phyloP scores from a whole-genome alignment of 1,140 invertebrate genomes.

The Trichonephila clavipes region DNA sequence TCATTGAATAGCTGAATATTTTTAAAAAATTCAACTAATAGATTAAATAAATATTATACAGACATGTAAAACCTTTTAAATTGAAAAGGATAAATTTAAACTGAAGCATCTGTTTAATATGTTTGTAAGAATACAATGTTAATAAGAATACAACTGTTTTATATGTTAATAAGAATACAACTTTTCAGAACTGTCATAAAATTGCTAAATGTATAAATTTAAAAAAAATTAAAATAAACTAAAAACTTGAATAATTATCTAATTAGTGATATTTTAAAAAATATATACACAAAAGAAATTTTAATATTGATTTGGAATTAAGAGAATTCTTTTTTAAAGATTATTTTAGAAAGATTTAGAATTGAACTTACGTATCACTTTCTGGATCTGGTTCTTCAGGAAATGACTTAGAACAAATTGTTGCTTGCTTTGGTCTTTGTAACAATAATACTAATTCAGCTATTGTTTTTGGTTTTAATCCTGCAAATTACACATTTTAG shows the following conservation, averaged over 20 bases:
- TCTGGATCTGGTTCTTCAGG: not conserved
- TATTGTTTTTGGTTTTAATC: conserved; percentile 73
- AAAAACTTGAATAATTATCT: not conserved
- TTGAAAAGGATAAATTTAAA: too few relatives aligned
- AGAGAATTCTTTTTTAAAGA: not conserved
- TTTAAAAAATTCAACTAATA: too few relatives aligned
- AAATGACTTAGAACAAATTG: conserved; percentile 21
- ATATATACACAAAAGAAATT: not conserved
- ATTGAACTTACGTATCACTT: not conserved
- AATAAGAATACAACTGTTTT: too few relatives aligned
- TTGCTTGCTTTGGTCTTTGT: conserved; percentile 55
- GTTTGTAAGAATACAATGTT: too few relatives aligned
- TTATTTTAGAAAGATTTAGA: not conserved
- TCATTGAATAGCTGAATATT: too few relatives aligned
- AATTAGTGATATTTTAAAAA: not conserved
- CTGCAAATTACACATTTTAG: conserved; percentile 3
- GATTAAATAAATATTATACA: too few relatives aligned
- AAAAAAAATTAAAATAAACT: not conserved
- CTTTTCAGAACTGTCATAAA: too few relatives aligned
- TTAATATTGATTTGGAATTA: not conserved
- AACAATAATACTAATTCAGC: conserved; percentile 67
- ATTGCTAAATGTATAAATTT: too few relatives aligned
- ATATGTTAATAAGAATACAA: too few relatives aligned
- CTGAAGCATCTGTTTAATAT: too few relatives aligned
- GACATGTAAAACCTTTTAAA: too few relatives aligned